These are phyloP conservation scores for Psittacus erithacus DNA, from an alignment of 2,113 vertebrate genomes.

Conservation along the genomic window DNA sequence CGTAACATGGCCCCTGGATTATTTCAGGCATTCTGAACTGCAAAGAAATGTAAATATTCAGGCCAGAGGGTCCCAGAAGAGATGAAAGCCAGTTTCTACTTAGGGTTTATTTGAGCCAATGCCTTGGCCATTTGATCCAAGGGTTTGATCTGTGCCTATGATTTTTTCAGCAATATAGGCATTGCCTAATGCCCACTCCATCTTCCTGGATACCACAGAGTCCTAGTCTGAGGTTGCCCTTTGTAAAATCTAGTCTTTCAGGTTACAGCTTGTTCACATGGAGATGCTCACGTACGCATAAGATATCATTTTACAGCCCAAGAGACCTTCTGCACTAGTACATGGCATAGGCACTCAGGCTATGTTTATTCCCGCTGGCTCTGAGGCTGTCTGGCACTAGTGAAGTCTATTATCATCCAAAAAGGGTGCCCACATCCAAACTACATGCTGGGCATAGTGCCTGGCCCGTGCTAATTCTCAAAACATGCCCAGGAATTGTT, in stretches of 20 bases:
- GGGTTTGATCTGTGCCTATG: not conserved
- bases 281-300: not conserved
- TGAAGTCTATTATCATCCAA: slow-evolving; percentile 56
- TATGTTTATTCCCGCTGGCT: slow-evolving; percentile 24
- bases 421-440: slow-evolving; percentile 43
- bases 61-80: not conserved
- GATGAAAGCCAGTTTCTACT: not conserved
- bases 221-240: not conserved
- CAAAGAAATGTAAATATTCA: not conserved
- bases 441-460: slow-evolving; percentile 37
- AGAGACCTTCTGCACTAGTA: not conserved
- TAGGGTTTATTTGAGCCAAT: not conserved
- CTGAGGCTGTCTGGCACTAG: slow-evolving; percentile 32
- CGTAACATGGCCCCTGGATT: not conserved
- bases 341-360: not conserved
- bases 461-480: slow-evolving; percentile 44
- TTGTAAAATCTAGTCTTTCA: not conserved
- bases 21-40: not conserved
- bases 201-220: not conserved
- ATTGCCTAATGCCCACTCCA: not conserved
- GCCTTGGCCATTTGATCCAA: not conserved
- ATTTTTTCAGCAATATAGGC: not conserved
- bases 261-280: not conserved
- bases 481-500: slow-evolving; percentile 37
- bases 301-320: not conserved